phyloP scores from a whole-genome alignment of 2,888 invertebrate genomes.

The Troides oblongomaculatus region DNA sequence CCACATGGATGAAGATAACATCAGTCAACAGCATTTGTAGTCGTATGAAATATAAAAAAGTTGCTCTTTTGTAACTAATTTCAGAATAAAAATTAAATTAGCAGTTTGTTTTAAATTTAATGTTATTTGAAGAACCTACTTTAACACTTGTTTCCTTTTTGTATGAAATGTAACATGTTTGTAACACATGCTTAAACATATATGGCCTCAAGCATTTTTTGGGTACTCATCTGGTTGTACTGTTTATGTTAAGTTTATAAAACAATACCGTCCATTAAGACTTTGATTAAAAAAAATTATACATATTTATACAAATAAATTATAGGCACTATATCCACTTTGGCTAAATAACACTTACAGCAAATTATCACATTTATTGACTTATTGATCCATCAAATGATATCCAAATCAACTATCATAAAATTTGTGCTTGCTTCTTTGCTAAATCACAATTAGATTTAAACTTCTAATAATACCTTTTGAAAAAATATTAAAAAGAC shows the following conservation, averaged over 20 bases:
- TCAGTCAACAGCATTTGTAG: too few relatives aligned
- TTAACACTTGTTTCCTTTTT: too few relatives aligned
- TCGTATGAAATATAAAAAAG: too few relatives aligned
- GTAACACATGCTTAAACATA: too few relatives aligned
- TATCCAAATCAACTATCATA: background rate
- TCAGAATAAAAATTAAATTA: too few relatives aligned
- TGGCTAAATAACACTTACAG: conserved; percentile 9
- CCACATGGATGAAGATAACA: too few relatives aligned
- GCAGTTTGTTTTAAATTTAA: too few relatives aligned
- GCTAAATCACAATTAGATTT: background rate
- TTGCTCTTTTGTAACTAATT: too few relatives aligned
- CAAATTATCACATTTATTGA: conserved; percentile 14
- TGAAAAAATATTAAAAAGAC: background rate
- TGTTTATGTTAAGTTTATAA: background rate
- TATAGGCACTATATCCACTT: conserved; percentile 13
- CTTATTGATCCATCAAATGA: conserved; percentile 1
- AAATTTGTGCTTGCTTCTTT: background rate
- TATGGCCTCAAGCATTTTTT: too few relatives aligned
- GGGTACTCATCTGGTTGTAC: background rate
- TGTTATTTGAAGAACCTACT: too few relatives aligned
- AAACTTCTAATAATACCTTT: background rate
- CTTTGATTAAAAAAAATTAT: background rate
- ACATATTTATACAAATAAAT: background rate
- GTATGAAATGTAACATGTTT: too few relatives aligned
- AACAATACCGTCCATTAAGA: background rate